Evolutionary conservation across 2,797 vertebrate species (phyloP), one percentile per base, ranked within the genome.

Genomic region (Sebastes taczanowskii): DNA sequence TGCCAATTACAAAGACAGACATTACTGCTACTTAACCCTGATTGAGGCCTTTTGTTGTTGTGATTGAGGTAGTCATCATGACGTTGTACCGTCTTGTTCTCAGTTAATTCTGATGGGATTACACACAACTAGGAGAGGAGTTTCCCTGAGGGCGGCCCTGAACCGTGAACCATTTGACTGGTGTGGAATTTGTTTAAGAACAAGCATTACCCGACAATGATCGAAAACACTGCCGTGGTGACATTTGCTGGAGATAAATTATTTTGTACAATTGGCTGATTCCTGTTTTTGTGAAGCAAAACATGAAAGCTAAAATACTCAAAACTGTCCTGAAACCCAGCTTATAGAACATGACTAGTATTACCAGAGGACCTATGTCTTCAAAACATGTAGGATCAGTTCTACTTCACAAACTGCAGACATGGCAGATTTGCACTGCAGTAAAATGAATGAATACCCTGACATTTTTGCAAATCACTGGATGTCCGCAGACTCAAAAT

Each of bases 1-100:
- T 80, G 74, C 79, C 62, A 11, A 30, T 71, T 49, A 89, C 84
- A 93, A 92, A 90, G 85, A 71, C 80, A 81, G 80, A 89, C 89
- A 83, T 93, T 82, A 87, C 83, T 69, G 86, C 86, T 81, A 46
- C 90, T 91, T 90, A 87, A 86, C 82, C 77, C 81, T 84, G 85
- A 92, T 88, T 86, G 89, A 91, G 81, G 81, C 59, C 89, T 91
- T 89, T 93, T 93, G 91, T 94, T 83, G 9, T 11, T 32, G 72
- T 80, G 92, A 88, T 74, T 77, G 85, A 70, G 58, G 78, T 46
- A 78, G 83, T 88, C 85, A 25, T 76, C 49, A n/a, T 81, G 85
- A 84, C n/a, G 74, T 70, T 77, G 85, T 29, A 77, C 38, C 42
- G 0, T 88, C 89, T 84, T 80, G 82, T 81, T 82, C 71, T 83